These are phyloP conservation scores for Mixornis gularis DNA, from an alignment of 2,113 vertebrate species.

Conservation along the genomic window DNA sequence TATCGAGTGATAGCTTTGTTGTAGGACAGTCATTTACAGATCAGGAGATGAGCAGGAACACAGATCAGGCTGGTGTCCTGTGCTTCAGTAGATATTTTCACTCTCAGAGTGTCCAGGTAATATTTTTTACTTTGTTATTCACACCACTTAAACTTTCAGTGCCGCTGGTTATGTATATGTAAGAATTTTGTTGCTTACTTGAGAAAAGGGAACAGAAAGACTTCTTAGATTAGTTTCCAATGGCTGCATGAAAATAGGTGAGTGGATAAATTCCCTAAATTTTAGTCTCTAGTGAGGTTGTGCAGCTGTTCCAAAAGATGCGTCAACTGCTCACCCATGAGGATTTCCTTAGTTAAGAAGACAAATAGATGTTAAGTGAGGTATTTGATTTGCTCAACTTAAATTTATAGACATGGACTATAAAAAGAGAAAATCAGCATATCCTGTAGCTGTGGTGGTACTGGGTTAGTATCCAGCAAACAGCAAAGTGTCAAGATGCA, in stretches of 20 bases:
- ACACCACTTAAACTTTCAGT: background rate
- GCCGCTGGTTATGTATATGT: background rate
- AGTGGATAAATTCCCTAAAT: background rate
- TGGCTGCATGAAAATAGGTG: background rate
- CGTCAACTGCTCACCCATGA: background rate
- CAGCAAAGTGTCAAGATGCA: background rate
- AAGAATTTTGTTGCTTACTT: background rate
- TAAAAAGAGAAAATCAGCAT: background rate
- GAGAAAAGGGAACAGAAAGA: background rate
- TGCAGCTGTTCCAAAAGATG: background rate
- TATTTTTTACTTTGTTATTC: background rate
- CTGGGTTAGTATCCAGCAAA: background rate
- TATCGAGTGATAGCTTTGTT: background rate
- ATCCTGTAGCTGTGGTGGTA: constrained; percentile 14
- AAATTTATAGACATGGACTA: background rate
- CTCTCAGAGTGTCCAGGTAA: background rate
- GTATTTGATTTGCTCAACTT: background rate
- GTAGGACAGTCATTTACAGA: background rate
- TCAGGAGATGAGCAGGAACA: background rate
- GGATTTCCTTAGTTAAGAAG: background rate
- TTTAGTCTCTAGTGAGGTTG: background rate
- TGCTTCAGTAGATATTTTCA: background rate
- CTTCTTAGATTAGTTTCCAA: background rate
- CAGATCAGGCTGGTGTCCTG: background rate
- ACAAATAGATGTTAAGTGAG: background rate